phyloP scores from a whole-genome alignment of 2,113 vertebrate genomes.

The Ceuthmochares aereus region DNA sequence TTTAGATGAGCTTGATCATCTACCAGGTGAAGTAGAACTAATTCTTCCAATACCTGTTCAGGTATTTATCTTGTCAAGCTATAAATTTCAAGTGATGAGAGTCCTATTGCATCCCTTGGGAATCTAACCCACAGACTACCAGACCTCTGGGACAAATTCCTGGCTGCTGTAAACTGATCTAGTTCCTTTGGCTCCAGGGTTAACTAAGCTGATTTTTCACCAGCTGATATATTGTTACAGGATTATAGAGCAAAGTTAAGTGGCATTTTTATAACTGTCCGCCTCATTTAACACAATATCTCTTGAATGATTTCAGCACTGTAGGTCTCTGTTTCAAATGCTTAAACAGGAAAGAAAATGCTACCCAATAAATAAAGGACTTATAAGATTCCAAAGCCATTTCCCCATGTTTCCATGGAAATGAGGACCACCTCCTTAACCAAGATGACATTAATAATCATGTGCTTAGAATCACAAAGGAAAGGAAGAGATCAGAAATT shows the following conservation, averaged over 20 bases:
- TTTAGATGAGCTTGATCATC: neutral
- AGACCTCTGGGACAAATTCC: neutral
- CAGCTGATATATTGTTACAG: neutral
- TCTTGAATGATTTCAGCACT: neutral
- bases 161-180: neutral
- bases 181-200: neutral
- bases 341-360: slow-evolving; percentile 40
- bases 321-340: slow-evolving; percentile 21
- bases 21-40: neutral
- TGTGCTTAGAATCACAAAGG: slow-evolving; percentile 58
- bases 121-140: neutral
- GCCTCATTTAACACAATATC: neutral
- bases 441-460: slow-evolving; percentile 72
- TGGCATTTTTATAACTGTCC: neutral
- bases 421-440: slow-evolving; percentile 49
- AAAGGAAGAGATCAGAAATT: slow-evolving; percentile 54
- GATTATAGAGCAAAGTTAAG: neutral
- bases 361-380: slow-evolving; percentile 15
- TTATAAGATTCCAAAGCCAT: slow-evolving; percentile 42
- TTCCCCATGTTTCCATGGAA: slow-evolving; percentile 75
- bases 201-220: neutral
- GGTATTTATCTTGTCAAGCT: neutral
- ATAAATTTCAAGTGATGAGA: neutral
- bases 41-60: neutral
- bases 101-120: neutral